Evolutionary conservation across 2,888 invertebrate species (phyloP), one percentile per base, ranked within the genome.

Genomic region (Oligia strigilis): DNA sequence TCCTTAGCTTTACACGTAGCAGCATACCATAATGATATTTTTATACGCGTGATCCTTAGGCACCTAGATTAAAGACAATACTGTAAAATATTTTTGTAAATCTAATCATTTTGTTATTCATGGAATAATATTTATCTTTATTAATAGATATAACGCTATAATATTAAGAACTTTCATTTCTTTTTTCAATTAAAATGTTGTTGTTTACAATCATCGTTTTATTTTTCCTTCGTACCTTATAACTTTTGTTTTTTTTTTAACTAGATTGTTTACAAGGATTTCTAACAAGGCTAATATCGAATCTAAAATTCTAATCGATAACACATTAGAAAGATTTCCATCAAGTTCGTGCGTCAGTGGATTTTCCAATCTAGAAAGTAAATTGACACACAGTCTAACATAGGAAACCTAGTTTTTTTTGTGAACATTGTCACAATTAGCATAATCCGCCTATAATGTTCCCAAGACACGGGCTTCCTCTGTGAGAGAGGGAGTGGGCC

Each of bases 131-230:
- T 43, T 55, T 67, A 80, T 62, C 17, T 55, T 17, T 58, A 52
- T 71, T 43, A 58, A 46, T 71, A 62, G n/a, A 58, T 70, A 17
- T 71, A 62, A 17, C 36, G 72, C 43, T 76, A 55, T 74, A 66
- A 46, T 76, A 60, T 74, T 86, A 84, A 82, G 78, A 72, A 52
- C 11, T 19, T 67, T 83, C 29, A 81, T 84, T 88, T 90, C 85
- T 76, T 80, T 90, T 90, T 84, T 85, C 77, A 87, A 88, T 83
- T 89, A 92, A 89, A 87, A 81, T 87, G 88, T 91, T 91, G 90
- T 86, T 90, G 86, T 87, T 91, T 87, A 70, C 23, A 70, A 36
- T 23, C 8, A 4, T 73, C 0, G 75, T 87, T 89, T 90, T 84
- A 84, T 87, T 88, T 83, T 84, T 36, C 19, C 17, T 19, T 13